Conservation (phyloP, 2,888 invertebrate genomes). For the Campopleginae sp. region DNA sequence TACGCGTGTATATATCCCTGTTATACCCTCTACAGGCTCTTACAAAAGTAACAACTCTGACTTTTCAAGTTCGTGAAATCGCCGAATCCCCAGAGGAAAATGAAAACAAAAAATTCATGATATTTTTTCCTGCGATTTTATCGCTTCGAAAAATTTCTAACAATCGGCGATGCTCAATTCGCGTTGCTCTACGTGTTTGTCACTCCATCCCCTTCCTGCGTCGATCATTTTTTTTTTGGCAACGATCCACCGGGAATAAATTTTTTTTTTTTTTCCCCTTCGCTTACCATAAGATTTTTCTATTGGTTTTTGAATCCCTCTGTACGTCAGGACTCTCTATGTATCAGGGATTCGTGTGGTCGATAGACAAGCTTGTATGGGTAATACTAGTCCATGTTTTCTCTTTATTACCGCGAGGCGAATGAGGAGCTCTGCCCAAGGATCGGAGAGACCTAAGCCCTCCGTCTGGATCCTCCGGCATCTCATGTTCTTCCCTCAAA, state of each 20-base stretch:
- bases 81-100: neutral
- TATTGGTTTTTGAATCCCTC: neutral
- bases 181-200: neutral
- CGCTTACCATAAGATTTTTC: neutral
- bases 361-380: slow-evolving; percentile 15
- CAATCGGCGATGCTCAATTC: neutral
- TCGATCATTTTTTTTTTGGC: neutral
- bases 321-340: neutral
- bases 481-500: slow-evolving; percentile 41
- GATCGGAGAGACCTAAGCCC: slow-evolving; percentile 42
- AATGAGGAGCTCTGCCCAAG: slow-evolving; percentile 38
- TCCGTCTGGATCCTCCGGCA: slow-evolving; percentile 40
- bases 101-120: neutral
- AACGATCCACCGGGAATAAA: neutral
- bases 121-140: neutral
- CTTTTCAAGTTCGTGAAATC: neutral
- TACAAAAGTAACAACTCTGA: neutral
- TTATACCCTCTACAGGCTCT: neutral
- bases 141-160: neutral
- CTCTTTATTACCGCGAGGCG: slow-evolving; percentile 56
- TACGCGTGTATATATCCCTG: neutral
- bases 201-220: neutral
- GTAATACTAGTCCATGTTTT: slow-evolving; percentile 42
- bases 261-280: neutral
- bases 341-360: slow-evolving; percentile 8